phyloP scores from a whole-genome alignment of 1,140 invertebrate genomes.

The Drosophila repleta region DNA sequence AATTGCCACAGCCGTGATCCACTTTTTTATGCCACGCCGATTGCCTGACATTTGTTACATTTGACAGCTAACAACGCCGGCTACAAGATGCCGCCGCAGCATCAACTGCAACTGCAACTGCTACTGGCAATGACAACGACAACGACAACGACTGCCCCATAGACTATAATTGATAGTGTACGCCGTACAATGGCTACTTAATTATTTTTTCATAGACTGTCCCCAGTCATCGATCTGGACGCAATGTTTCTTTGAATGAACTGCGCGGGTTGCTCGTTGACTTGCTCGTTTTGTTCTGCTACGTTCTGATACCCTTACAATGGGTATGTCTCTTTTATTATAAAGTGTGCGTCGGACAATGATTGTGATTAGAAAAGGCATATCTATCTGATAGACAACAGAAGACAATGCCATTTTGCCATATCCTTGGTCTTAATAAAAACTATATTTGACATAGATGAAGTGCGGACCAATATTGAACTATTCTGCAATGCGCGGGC shows the following conservation, averaged over 20 bases:
- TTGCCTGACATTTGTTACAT: slow-evolving; percentile 80
- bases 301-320: not conserved
- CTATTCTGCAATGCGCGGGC: too few relatives aligned
- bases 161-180: slow-evolving; percentile 64
- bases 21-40: slow-evolving; percentile 58
- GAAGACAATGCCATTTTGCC: too few relatives aligned
- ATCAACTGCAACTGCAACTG: slow-evolving; percentile 9
- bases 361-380: too few relatives aligned
- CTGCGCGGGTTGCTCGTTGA: slow-evolving; percentile 39
- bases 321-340: not conserved
- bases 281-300: not conserved
- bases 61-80: slow-evolving; percentile 79
- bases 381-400: too few relatives aligned
- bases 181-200: slow-evolving; percentile 71
- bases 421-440: too few relatives aligned
- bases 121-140: slow-evolving; percentile 15
- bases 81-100: slow-evolving; percentile 55
- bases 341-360: not conserved
- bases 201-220: slow-evolving; percentile 74
- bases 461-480: too few relatives aligned
- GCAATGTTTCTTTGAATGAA: slow-evolving; percentile 63
- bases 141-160: not conserved
- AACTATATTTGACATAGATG: too few relatives aligned
- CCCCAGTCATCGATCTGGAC: slow-evolving; percentile 4
- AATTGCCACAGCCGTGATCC: slow-evolving; percentile 69